phyloP scores from a whole-genome alignment of 2,113 vertebrate genomes.

The human (Homo sapiens) region GRCh38 chr3:23664001-23664500 shows the following conservation, averaged over 20 bases:
- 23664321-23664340: not conserved
- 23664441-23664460: too few relatives aligned
- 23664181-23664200: not conserved
- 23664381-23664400: not conserved
- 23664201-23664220: not conserved
- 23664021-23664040: not conserved
- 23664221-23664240: not conserved
- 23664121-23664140: not conserved
- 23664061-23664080: not conserved
- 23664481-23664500: not conserved
- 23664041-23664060: not conserved
- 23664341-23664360: not conserved
- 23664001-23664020: not conserved
- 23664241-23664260: not conserved
- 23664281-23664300: not conserved
- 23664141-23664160: not conserved
- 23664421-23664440: not conserved
- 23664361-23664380: rapidly evolving
- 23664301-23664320: not conserved
- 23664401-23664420: not conserved
- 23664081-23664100: not conserved
- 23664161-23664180: rapidly evolving
- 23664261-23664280: not conserved
- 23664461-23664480: not conserved
- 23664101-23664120: not conserved